Evolutionary conservation across 2,888 invertebrate species (phyloP).

Genomic region (Fragum sueziense): DNA sequence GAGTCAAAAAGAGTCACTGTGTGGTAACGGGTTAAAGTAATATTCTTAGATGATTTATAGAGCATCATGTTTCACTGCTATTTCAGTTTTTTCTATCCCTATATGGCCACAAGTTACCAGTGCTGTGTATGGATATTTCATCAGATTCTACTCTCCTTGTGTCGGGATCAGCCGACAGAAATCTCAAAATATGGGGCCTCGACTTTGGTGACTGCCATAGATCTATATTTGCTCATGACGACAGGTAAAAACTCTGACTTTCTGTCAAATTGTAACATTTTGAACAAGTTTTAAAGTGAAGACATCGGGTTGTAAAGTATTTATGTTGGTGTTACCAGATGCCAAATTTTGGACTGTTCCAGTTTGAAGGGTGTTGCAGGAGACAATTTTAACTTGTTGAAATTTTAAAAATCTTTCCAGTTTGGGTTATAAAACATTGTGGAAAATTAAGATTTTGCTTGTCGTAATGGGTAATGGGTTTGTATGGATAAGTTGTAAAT

Average conservation of each 20-base stretch:
- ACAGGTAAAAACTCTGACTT: slow-evolving; percentile 84
- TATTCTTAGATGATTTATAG: neutral
- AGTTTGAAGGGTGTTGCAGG: no score
- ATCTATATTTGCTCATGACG: slow-evolving; percentile 97
- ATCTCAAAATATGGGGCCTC: slow-evolving; percentile 98
- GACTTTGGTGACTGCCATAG: slow-evolving; percentile 99
- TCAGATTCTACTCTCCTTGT: slow-evolving; percentile 89
- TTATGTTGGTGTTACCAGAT: no score
- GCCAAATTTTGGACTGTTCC: no score
- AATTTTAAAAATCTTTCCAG: no score
- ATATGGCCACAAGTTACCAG: slow-evolving; percentile 98
- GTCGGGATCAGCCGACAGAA: slow-evolving; percentile 97
- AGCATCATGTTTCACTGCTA: slow-evolving; percentile 3
- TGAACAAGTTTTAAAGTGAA: no score
- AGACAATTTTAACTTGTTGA: no score
- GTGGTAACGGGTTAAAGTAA: neutral
- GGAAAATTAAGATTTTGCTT: no score
- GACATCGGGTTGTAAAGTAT: no score
- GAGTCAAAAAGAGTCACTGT: neutral
- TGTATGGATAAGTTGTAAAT: no score
- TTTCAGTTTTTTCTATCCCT: slow-evolving; percentile 94
- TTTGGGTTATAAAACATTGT: no score
- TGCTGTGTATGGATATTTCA: slow-evolving; percentile 95
- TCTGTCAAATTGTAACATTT: no score
- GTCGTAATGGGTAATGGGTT: no score